phyloP scores from a whole-genome alignment of 2,888 invertebrate genomes.

The Athalia rosae region DNA sequence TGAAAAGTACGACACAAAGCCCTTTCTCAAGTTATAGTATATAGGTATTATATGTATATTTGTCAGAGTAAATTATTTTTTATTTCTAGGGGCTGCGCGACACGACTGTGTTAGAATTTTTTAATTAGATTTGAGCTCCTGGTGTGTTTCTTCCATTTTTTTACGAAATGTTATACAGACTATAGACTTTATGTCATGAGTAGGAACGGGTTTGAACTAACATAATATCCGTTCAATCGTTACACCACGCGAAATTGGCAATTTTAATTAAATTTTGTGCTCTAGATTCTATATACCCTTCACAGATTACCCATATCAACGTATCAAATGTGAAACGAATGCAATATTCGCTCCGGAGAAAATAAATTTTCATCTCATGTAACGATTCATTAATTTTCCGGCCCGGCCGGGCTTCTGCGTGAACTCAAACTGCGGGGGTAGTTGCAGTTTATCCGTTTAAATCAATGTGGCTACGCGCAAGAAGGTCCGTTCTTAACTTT shows the following conservation, averaged over 20 bases:
- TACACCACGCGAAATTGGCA: background rate
- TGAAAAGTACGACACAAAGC: slow-evolving; percentile 10
- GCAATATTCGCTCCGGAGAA: background rate
- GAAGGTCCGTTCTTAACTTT: slow-evolving; percentile 7
- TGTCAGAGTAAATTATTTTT: slow-evolving; percentile 69
- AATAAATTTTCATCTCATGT: too few species aligned
- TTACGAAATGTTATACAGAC: slow-evolving; percentile 56
- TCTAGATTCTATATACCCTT: background rate
- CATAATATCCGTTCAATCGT: background rate
- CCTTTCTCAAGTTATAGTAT: slow-evolving; percentile 3
- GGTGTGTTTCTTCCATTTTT: slow-evolving; percentile 60
- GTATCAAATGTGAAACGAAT: background rate
- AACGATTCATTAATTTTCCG: too few species aligned
- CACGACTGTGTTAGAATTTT: slow-evolving; percentile 68
- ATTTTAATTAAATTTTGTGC: background rate
- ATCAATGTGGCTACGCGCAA: too few species aligned
- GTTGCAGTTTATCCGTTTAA: too few species aligned
- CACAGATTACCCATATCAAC: background rate
- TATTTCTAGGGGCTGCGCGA: slow-evolving; percentile 62
- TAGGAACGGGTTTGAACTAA: slow-evolving; percentile 26
- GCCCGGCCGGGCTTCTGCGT: too few species aligned
- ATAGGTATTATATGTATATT: slow-evolving; percentile 54
- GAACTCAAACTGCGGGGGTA: too few species aligned
- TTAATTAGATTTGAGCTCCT: slow-evolving; percentile 68
- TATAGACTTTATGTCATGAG: slow-evolving; percentile 24